Base-by-base conservation (phyloP, 2,113 vertebrate species). In the Sapajus apella region DNA sequence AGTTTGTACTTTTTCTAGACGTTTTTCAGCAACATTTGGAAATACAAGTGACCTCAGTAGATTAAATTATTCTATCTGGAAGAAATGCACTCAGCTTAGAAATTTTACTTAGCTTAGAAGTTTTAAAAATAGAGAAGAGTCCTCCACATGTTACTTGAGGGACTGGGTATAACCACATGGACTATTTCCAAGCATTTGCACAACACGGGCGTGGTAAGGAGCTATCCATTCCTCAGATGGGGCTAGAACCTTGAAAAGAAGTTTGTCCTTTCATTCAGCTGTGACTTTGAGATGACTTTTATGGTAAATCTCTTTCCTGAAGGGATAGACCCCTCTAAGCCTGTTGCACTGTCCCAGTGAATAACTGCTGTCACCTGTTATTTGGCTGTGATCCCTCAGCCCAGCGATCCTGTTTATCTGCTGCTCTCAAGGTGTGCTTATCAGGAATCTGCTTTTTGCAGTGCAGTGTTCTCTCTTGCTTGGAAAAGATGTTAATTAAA, bases 401-500 rank as follows among this genome's bases (percentile, higher is more conserved):
- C 77, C 58, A 55, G 87, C 27, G 23, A 37, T 92, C 40, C 76
- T 92, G 52, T 97, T 95, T 96, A 97, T 96, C 77, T 97, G 90
- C 94, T 1, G 0, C 87, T 97, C 89, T 97, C 95, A 95, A 84
- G 94, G 89, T 93, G 72, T 6, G 92, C 32, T 86, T 97, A 72
- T 94, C 94, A 61, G 55, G 72, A 87, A 94, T 93, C 96, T 32
- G 96, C 95, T 97, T 94, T 94, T 93, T 92, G 23, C 2, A 0
- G 5, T 32, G 2, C 50, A 12, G 58, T n/a, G 73, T 96, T 37
- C 43, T 55, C 35, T 90, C 72, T 55, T 66, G 64, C 77, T 83
- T 12, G 72, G 87, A 61, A 93, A 87, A 91, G 61, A 92, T 82
- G 93, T 90, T 92, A 95, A 95, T 96, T 70, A 91, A 96, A 96